A percentile compares a stretch with the other conserved stretches of the same genome.
These are phyloP conservation scores for Ageneiosus marmoratus DNA, from an alignment of 2,113 vertebrate genomes.

Conservation along the genomic window DNA sequence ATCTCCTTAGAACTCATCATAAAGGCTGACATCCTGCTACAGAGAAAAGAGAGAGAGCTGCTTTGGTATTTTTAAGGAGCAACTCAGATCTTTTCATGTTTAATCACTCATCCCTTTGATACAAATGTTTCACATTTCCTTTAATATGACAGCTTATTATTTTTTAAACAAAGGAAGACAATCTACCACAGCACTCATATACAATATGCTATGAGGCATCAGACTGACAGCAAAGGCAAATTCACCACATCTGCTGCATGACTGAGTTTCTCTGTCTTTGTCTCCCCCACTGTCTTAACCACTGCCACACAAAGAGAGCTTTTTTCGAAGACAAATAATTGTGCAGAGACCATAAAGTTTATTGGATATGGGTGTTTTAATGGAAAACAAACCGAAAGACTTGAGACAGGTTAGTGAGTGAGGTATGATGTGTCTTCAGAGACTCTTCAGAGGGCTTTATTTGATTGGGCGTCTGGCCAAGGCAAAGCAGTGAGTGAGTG, in stretches of 20 bases:
- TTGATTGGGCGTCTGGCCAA: slow-evolving; percentile 33
- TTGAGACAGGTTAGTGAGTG: slow-evolving; percentile 20
- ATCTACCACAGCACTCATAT: slow-evolving; percentile 42
- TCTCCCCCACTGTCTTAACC: slow-evolving; percentile 40
- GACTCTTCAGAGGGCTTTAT: slow-evolving; percentile 19
- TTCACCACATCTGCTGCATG: slow-evolving; percentile 22
- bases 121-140: slow-evolving; percentile 52
- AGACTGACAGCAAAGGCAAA: slow-evolving; percentile 37
- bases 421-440: slow-evolving; percentile 21
- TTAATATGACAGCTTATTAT: slow-evolving; percentile 56
- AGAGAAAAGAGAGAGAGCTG: slow-evolving; percentile 23
- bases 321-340: slow-evolving; percentile 30
- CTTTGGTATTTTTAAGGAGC: slow-evolving; percentile 53
- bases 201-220: slow-evolving; percentile 31
- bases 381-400: slow-evolving; percentile 21
- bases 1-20: slow-evolving; percentile 56
- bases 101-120: slow-evolving; percentile 57
- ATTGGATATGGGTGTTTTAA: slow-evolving; percentile 31
- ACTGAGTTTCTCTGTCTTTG: slow-evolving; percentile 29
- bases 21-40: slow-evolving; percentile 51
- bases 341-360: slow-evolving; percentile 22
- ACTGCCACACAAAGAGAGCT: slow-evolving; percentile 25
- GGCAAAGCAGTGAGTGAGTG: slow-evolving; percentile 21
- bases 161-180: slow-evolving; percentile 52
- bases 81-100: slow-evolving; percentile 59